Percentiles rank a stretch among this genome's conserved stretches.
Evolutionary conservation across 1,140 invertebrate genomes (phyloP).

Genomic region (Drosophila arizonae): DNA sequence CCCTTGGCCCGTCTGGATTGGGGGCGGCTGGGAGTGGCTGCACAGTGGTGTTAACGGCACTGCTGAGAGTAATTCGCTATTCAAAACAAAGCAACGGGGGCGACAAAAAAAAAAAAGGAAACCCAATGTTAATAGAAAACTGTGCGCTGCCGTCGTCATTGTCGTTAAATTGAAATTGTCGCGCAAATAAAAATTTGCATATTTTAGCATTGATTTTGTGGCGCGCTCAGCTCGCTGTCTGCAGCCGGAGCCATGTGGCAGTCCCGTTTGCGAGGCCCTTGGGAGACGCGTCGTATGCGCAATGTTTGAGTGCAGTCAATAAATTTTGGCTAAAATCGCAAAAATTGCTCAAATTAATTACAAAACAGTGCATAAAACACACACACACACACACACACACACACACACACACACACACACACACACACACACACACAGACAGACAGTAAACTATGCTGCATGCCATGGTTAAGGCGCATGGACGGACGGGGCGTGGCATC

Average conservation of each 20-base stretch:
- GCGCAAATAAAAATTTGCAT: conserved; percentile 82
- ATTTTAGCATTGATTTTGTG: conserved; percentile 79
- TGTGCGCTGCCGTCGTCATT: conserved; percentile 49
- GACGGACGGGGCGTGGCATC: not conserved
- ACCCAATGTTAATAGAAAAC: conserved; percentile 74
- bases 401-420: conserved; percentile 21
- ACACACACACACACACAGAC: conserved; percentile 16
- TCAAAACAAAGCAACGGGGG: conserved; percentile 41
- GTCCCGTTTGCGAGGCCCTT: conserved; percentile 14
- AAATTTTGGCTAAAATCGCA: conserved; percentile 52
- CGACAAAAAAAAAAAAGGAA: conserved; percentile 20
- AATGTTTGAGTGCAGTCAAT: conserved; percentile 63
- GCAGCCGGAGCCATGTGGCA: not conserved
- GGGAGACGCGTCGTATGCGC: conserved; percentile 62
- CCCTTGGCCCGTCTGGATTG: conserved; percentile 40
- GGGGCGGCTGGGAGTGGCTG: conserved; percentile 16
- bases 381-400: conserved; percentile 9
- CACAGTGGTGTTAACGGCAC: conserved; percentile 75
- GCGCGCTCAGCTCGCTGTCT: no score
- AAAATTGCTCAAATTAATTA: conserved; percentile 68
- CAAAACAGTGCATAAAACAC: conserved; percentile 59
- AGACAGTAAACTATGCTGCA: conserved; percentile 34
- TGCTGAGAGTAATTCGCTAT: conserved; percentile 72
- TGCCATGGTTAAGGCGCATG: not conserved
- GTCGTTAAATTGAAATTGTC: conserved; percentile 81